phyloP scores from a whole-genome alignment of 2,888 invertebrate species.

The Lysandra coridon region DNA sequence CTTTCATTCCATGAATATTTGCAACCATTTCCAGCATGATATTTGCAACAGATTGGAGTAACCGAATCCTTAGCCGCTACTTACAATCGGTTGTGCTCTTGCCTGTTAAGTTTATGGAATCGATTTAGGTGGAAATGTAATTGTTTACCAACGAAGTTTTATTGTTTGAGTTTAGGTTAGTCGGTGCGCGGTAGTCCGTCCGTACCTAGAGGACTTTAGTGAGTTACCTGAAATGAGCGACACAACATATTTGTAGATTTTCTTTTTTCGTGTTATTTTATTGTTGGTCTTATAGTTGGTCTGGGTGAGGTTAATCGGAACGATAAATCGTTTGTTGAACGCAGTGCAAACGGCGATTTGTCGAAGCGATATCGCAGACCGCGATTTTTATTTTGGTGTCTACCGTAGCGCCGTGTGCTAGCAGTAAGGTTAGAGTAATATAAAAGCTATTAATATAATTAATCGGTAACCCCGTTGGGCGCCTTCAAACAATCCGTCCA shows the following conservation, averaged over 20 bases:
- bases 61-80: slow-evolving; percentile 65
- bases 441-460: slow-evolving; percentile 75
- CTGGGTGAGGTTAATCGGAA: slow-evolving; percentile 4
- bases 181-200: slow-evolving; percentile 61
- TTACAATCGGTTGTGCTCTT: slow-evolving; percentile 82
- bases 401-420: slow-evolving; percentile 63
- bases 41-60: neutral
- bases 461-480: slow-evolving; percentile 78
- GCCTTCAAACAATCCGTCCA: slow-evolving; percentile 80
- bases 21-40: neutral
- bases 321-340: slow-evolving; percentile 1
- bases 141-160: slow-evolving; percentile 79
- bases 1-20: no score
- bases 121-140: slow-evolving; percentile 75
- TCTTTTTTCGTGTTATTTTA: slow-evolving; percentile 58
- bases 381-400: slow-evolving; percentile 51
- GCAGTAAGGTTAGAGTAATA: slow-evolving; percentile 55
- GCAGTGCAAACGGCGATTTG: neutral
- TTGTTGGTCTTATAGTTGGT: slow-evolving; percentile 63
- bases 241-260: slow-evolving; percentile 74
- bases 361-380: slow-evolving; percentile 33
- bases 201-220: slow-evolving; percentile 61
- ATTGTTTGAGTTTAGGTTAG: slow-evolving; percentile 61
- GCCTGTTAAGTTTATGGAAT: slow-evolving; percentile 80
- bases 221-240: slow-evolving; percentile 76